A percentile compares a stretch with the other conserved stretches of the same genome.
These are phyloP conservation scores for Campoplex capitator DNA, from an alignment of 2,888 invertebrate species.

Conservation along the genomic window DNA sequence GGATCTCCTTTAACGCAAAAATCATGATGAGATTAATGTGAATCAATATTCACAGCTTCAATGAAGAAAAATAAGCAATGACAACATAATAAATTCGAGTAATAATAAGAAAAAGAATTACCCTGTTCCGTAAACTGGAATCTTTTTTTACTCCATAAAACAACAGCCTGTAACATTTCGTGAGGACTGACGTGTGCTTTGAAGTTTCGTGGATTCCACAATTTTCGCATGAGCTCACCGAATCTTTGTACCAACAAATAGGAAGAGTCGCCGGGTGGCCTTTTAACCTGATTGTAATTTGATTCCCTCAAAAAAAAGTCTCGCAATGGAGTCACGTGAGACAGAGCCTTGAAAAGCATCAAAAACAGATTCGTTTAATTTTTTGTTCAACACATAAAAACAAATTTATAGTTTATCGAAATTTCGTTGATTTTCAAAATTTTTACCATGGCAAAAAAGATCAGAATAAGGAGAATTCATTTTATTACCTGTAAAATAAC, in stretches of 20 bases:
- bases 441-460: not conserved
- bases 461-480: not conserved
- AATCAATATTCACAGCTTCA: not conserved
- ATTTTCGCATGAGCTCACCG: constrained; percentile 97
- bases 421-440: not conserved
- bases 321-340: constrained; percentile 97
- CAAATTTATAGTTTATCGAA: not conserved
- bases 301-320: constrained; percentile 98
- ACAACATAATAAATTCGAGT: no score
- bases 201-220: constrained; percentile 99
- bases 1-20: constrained; percentile 91
- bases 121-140: constrained; percentile 99
- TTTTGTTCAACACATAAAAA: not conserved
- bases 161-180: constrained; percentile 99
- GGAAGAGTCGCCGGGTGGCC: constrained; percentile 98
- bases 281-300: constrained; percentile 94
- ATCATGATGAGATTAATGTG: constrained; percentile 3
- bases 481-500: constrained; percentile 95
- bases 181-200: constrained; percentile 99
- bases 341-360: constrained; percentile 89
- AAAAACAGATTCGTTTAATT: not conserved
- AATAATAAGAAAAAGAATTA: constrained; percentile 80
- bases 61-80: not conserved
- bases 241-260: constrained; percentile 96
- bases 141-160: constrained; percentile 97